Conservation (phyloP, 2,113 vertebrate species). For the Geothlypis trichas region DNA sequence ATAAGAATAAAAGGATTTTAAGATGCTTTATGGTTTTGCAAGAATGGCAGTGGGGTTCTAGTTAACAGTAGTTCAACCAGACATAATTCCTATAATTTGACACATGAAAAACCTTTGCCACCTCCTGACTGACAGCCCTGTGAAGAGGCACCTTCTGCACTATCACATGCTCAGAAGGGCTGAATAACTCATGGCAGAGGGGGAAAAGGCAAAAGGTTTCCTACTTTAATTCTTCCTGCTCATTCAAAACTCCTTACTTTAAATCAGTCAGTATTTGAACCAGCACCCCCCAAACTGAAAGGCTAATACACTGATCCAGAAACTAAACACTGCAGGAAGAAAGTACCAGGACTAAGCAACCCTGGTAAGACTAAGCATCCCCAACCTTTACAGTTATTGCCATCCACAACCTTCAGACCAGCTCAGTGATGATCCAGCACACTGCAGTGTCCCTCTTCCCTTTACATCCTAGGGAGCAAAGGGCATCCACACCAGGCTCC, state of each 20-base stretch:
- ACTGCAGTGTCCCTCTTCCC: not conserved
- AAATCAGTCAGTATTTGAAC: not conserved
- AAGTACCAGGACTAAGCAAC: not conserved
- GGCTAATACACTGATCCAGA: not conserved
- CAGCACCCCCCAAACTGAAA: not conserved
- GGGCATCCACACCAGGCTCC: not conserved
- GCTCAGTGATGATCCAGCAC: fast-evolving
- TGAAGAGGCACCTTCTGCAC: not conserved
- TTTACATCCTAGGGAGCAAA: not conserved
- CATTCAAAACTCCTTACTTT: not conserved
- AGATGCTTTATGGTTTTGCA: not conserved
- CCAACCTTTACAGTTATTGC: not conserved
- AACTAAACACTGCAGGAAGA: not conserved
- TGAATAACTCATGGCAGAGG: not conserved
- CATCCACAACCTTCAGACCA: not conserved
- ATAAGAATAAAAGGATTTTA: not conserved
- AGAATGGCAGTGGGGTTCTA: not conserved
- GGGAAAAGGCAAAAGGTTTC: not conserved
- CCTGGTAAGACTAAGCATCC: not conserved
- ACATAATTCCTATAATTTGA: not conserved
- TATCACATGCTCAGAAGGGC: not conserved
- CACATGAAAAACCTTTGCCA: not conserved
- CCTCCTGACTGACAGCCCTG: not conserved
- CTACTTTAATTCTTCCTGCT: not conserved
- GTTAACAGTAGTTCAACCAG: not conserved